Evolutionary conservation across 2,888 invertebrate species (phyloP).

Genomic region (Lottia gigantea): DNA sequence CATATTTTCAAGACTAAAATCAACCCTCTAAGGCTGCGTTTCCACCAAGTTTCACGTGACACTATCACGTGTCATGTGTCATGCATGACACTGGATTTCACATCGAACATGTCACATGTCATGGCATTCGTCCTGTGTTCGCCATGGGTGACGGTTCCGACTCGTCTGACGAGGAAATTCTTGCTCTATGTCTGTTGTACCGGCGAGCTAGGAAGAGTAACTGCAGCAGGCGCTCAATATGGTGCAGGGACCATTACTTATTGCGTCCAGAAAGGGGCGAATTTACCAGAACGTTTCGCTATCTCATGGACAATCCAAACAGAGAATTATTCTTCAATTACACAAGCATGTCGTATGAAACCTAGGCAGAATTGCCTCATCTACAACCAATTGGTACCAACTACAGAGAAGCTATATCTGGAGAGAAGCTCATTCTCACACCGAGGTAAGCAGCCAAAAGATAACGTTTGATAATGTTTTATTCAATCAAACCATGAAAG

Average conservation of each 20-base stretch:
- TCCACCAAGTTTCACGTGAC: conserved; percentile 3
- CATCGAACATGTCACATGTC: conserved; percentile 9
- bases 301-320: too few relatives aligned
- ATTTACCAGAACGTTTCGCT: too few relatives aligned
- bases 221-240: conserved; percentile 14
- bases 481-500: conserved; percentile 15
- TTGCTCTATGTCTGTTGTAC: conserved; percentile 17
- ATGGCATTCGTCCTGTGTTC: conserved; percentile 14
- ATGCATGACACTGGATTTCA: conserved; percentile 12
- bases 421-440: conserved; percentile 14
- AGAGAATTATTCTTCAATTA: conserved; percentile 1
- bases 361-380: conserved; percentile 15
- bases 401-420: conserved; percentile 15
- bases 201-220: conserved; percentile 12
- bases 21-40: too few relatives aligned
- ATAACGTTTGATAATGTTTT: background rate
- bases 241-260: conserved; percentile 15
- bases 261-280: background rate
- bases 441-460: conserved; percentile 15
- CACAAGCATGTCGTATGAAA: conserved; percentile 11
- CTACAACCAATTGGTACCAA: conserved; percentile 14
- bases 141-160: conserved; percentile 14
- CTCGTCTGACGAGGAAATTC: conserved; percentile 13
- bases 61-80: conserved; percentile 8
- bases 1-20: too few relatives aligned